phyloP scores from a whole-genome alignment of 2,888 invertebrate genomes.

The Pseudococcus jackbeardsleyi region DNA sequence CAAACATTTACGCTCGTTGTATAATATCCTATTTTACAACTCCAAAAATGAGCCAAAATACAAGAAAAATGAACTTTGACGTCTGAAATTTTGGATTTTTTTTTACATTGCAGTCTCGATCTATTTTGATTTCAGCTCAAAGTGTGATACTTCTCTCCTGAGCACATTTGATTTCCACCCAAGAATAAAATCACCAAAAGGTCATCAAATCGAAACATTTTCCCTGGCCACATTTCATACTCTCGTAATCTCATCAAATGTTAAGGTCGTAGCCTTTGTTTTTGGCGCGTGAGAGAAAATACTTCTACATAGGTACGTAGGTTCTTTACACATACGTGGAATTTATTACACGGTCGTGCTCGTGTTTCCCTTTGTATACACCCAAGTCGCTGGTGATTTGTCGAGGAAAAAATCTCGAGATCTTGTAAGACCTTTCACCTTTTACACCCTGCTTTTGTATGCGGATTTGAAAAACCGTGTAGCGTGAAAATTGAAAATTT shows the following conservation, averaged over 20 bases:
- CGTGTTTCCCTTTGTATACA: not conserved
- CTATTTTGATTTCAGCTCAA: too few species aligned
- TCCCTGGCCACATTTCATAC: not conserved
- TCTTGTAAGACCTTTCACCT: not conserved
- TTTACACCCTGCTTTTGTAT: not conserved
- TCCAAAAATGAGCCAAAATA: too few species aligned
- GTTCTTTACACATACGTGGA: not conserved
- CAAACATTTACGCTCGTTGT: too few species aligned
- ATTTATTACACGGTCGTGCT: not conserved
- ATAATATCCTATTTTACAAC: too few species aligned
- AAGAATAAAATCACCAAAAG: too few species aligned
- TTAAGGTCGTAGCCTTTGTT: constrained; percentile 9
- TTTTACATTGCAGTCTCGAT: too few species aligned
- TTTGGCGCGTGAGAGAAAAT: constrained; percentile 34
- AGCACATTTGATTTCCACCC: too few species aligned
- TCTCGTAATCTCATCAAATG: not conserved
- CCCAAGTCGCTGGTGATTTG: not conserved
- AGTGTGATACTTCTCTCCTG: too few species aligned
- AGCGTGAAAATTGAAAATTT: not conserved
- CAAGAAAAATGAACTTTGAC: too few species aligned
- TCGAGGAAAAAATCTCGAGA: not conserved
- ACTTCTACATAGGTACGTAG: not conserved
- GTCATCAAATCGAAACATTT: not conserved
- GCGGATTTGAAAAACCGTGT: not conserved
- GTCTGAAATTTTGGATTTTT: too few species aligned